Conservation (phyloP, 2,113 vertebrate genomes). For the Cyprinodon tularosa region DNA sequence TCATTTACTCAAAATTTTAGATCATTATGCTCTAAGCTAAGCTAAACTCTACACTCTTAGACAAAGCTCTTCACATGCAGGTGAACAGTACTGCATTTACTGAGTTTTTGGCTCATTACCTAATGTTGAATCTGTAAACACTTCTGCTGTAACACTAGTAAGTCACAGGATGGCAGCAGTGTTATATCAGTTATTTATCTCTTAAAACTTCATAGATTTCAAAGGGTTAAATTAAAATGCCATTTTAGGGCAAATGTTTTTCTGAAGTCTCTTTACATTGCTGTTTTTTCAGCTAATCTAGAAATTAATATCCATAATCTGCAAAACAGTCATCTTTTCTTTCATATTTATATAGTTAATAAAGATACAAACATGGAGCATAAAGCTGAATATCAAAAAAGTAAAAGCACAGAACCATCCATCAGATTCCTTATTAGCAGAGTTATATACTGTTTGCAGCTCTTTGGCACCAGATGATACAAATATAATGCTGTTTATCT, state of each 20-base stretch:
- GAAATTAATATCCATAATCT: not conserved
- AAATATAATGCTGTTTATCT: not conserved
- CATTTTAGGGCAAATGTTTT: not conserved
- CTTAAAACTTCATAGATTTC: not conserved
- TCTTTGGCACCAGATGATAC: not conserved
- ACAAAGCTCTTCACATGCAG: slow-evolving; percentile 39
- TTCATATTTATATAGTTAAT: not conserved
- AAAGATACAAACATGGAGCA: too few species aligned
- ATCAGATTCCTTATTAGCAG: too few species aligned
- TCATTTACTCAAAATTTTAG: not conserved
- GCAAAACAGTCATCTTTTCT: not conserved
- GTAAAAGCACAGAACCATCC: not conserved
- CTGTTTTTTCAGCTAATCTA: not conserved
- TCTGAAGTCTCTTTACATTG: not conserved
- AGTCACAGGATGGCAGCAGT: slow-evolving; percentile 58
- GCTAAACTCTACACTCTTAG: not conserved
- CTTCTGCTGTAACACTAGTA: slow-evolving; percentile 10
- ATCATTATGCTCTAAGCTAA: not conserved
- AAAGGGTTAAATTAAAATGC: not conserved
- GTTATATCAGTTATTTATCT: not conserved
- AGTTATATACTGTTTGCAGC: too few species aligned
- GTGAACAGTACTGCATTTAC: slow-evolving; percentile 5
- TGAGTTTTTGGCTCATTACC: not conserved
- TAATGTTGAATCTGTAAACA: not conserved
- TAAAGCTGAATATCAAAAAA: not conserved